These are phyloP conservation scores for Fissipunctia ypsillon DNA, from an alignment of 2,888 invertebrate genomes.

Conservation along the genomic window DNA sequence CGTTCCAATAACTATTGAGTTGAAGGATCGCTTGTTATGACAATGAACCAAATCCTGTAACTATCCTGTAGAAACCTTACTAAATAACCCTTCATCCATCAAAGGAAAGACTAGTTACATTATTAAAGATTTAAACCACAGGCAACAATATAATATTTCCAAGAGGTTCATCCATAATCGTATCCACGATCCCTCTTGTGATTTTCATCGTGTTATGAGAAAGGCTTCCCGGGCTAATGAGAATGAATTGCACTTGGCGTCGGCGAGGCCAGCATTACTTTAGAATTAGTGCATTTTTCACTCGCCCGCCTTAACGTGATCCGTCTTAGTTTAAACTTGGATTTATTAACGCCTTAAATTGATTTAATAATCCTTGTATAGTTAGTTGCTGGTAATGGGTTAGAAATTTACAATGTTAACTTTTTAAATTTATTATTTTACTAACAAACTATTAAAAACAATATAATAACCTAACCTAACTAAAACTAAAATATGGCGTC, in stretches of 20 bases:
- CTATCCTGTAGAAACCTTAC: constrained; percentile 8
- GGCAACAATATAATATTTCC: constrained; percentile 50
- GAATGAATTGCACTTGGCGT: constrained; percentile 85
- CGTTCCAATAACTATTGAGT: constrained; percentile 2
- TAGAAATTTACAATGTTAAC: background rate
- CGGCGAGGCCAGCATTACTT: constrained; percentile 78
- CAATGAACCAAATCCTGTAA: constrained; percentile 9
- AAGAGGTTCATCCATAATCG: constrained; percentile 54
- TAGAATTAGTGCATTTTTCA: constrained; percentile 87
- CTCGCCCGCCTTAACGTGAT: constrained; percentile 79
- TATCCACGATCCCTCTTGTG: constrained; percentile 65
- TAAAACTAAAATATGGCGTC: no score
- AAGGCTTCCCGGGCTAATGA: constrained; percentile 84
- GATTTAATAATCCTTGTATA: constrained; percentile 69
- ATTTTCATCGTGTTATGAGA: constrained; percentile 82
- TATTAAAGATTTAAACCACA: constrained; percentile 26
- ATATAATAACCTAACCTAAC: no score
- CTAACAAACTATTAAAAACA: no score
- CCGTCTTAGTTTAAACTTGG: constrained; percentile 81
- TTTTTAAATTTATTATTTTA: background rate
- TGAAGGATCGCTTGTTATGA: background rate
- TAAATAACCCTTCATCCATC: constrained; percentile 27
- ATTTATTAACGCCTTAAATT: constrained; percentile 79
- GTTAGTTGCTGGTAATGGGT: constrained; percentile 17
- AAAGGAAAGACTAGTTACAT: constrained; percentile 29